phyloP scores from a whole-genome alignment of 2,888 invertebrate genomes.

The Pecten maximus region DNA sequence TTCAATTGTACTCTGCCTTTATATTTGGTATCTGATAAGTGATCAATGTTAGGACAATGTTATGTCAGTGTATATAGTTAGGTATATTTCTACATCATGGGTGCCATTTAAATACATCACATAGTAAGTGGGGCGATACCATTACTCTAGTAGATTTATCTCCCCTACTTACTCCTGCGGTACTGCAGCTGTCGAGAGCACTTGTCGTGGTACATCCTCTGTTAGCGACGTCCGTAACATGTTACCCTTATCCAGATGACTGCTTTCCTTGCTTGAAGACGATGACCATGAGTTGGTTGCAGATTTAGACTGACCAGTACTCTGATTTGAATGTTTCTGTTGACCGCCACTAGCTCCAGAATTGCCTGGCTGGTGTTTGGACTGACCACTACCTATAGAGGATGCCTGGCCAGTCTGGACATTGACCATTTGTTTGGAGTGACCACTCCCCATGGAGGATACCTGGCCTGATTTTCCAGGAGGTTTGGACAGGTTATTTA shows the following conservation, averaged over 20 bases:
- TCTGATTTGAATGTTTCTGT: neutral
- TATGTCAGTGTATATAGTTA: too few relatives aligned
- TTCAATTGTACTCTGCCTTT: too few relatives aligned
- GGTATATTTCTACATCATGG: too few relatives aligned
- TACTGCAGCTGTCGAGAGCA: slow-evolving; percentile 59
- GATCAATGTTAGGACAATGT: too few relatives aligned
- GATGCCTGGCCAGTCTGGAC: slow-evolving; percentile 36
- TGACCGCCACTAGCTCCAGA: slow-evolving; percentile 46
- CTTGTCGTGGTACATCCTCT: slow-evolving; percentile 67
- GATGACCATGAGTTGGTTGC: slow-evolving; percentile 33
- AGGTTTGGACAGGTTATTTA: slow-evolving; percentile 35
- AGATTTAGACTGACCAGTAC: neutral
- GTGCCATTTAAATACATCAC: too few relatives aligned
- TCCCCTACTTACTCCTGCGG: slow-evolving; percentile 68
- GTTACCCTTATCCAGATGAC: slow-evolving; percentile 47
- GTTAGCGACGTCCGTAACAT: slow-evolving; percentile 49
- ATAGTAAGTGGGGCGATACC: neutral
- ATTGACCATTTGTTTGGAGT: neutral
- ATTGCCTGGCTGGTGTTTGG: neutral
- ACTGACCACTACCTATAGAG: neutral
- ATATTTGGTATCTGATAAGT: too few relatives aligned
- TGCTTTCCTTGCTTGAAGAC: slow-evolving; percentile 49
- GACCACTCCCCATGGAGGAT: slow-evolving; percentile 1
- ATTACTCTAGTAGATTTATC: neutral
- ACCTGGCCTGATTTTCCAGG: neutral